Base-by-base conservation (phyloP, 2,113 vertebrate genomes). In the Neopipo cinnamomea region DNA sequence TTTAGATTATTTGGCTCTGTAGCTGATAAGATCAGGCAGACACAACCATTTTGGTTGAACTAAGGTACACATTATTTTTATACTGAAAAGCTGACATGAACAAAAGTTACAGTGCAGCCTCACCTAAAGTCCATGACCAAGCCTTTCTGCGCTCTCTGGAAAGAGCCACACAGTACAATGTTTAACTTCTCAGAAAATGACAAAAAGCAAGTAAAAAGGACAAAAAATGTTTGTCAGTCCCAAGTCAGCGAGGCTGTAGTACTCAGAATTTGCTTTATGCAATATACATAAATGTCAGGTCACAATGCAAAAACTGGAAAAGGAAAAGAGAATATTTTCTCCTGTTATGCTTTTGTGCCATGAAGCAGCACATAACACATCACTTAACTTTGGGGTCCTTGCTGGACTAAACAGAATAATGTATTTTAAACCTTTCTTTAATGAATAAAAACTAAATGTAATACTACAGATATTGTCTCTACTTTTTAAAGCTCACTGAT, bases 1-100 rank as follows among this genome's bases (percentile, higher is more conserved):
- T 93, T 96, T 77, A 95, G 84, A 85, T 95, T 49, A 95, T 85
- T 97, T 96, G 88, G 73, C 62, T 95, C 75, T 86, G 35, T 15
- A 93, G 77, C 31, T 46, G 76, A 83, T 81, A 93, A 62, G 83
- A 84, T 84, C 47, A 88, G 62, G 77, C 42, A 89, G 68, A 87
- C n/a, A 79, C 27, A 89, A 88, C 33, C 28, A 52, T 50, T 94
- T 79, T 75, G 74, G 53, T 88, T 88, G 83, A 92, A 91, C 14
- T 89, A 89, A 93, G 59, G 91, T 94, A 70, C 22, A 58, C 12
- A 6, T n/a, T 30, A 62, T 49, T 88, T 65, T 89, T 66, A 27
- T 49, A 71, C 25, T 73, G 76, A 93, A 89, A 95, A 89, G 44
- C 27, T 91, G 81, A 92, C 33, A 85, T 13, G 52, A 80, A 83